Evolutionary conservation across 1,140 invertebrate genomes (phyloP).

Genomic region (Capitella teleta): DNA sequence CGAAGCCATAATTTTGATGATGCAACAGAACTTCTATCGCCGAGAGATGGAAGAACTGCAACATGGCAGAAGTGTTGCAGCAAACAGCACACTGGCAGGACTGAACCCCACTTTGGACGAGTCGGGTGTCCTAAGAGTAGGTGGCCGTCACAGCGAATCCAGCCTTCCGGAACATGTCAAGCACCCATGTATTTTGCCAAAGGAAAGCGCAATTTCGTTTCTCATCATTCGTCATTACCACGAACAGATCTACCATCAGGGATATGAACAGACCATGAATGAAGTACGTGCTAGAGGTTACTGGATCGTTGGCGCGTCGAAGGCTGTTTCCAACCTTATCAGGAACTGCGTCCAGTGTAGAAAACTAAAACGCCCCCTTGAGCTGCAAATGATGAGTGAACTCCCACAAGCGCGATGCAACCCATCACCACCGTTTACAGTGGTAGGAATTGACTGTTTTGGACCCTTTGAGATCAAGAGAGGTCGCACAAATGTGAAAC

Average conservation of each 20-base stretch:
- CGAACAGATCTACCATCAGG: slow-evolving; percentile 14
- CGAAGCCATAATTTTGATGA: no score
- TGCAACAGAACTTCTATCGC: no score
- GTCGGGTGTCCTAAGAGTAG: slow-evolving; percentile 15
- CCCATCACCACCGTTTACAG: slow-evolving; percentile 16
- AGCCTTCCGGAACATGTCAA: neutral
- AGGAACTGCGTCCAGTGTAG: slow-evolving; percentile 16
- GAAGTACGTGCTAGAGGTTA: slow-evolving; percentile 13
- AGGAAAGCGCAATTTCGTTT: slow-evolving; percentile 9
- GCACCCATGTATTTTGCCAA: slow-evolving; percentile 17
- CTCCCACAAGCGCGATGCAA: slow-evolving; percentile 16
- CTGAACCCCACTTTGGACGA: slow-evolving; percentile 17
- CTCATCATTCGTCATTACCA: slow-evolving; percentile 15
- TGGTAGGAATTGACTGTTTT: slow-evolving; percentile 16
- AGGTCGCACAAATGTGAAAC: slow-evolving; percentile 14
- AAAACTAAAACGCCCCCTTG: slow-evolving; percentile 7
- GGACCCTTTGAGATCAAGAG: slow-evolving; percentile 17
- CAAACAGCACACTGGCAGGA: no score
- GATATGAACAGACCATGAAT: slow-evolving; percentile 11
- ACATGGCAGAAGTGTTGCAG: no score
- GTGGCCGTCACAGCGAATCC: slow-evolving; percentile 12
- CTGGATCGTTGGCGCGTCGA: slow-evolving; percentile 17
- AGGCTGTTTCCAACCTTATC: slow-evolving; percentile 10
- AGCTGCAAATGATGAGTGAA: slow-evolving; percentile 17
- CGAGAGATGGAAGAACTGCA: no score